These are phyloP conservation scores for Papilio demoleus DNA, from an alignment of 2,888 invertebrate species.

Conservation along the genomic window DNA sequence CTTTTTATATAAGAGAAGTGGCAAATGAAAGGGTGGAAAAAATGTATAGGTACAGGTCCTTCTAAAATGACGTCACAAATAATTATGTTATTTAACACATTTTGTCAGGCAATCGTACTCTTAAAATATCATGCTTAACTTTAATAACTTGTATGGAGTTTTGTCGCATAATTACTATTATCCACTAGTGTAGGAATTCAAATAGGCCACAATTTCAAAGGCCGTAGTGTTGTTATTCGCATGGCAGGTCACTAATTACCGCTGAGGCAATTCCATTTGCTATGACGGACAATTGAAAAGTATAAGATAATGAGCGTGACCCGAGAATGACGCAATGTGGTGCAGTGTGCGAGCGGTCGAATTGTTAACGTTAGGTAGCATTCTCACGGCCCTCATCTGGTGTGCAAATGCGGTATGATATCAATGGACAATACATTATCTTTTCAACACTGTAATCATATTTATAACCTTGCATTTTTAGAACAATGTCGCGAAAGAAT, in stretches of 20 bases:
- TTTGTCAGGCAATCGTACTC: not conserved
- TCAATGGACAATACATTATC: slow-evolving; percentile 15
- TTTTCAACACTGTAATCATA: slow-evolving; percentile 1
- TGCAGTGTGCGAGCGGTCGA: slow-evolving; percentile 26
- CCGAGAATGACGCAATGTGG: slow-evolving; percentile 37
- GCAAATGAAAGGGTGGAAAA: too few relatives aligned
- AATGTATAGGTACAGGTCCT: too few relatives aligned
- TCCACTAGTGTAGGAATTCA: not conserved
- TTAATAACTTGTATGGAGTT: slow-evolving; percentile 21
- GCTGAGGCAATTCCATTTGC: slow-evolving; percentile 24
- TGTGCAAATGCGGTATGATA: slow-evolving; percentile 33
- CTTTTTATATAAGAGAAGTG: too few relatives aligned
- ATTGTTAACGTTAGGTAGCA: slow-evolving; percentile 24
- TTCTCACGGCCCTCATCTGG: slow-evolving; percentile 39
- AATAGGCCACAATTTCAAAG: slow-evolving; percentile 1
- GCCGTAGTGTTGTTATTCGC: slow-evolving; percentile 9
- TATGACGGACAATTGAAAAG: slow-evolving; percentile 47
- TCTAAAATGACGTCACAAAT: too few relatives aligned
- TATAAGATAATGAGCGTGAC: slow-evolving; percentile 44
- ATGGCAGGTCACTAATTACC: slow-evolving; percentile 13
- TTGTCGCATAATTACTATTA: slow-evolving; percentile 26
- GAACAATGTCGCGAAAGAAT: not conserved
- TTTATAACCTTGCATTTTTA: not conserved
- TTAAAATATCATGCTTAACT: slow-evolving; percentile 22
- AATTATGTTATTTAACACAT: not conserved